phyloP scores from a whole-genome alignment of 2,888 invertebrate genomes.

The Drosophila vallismaia region DNA sequence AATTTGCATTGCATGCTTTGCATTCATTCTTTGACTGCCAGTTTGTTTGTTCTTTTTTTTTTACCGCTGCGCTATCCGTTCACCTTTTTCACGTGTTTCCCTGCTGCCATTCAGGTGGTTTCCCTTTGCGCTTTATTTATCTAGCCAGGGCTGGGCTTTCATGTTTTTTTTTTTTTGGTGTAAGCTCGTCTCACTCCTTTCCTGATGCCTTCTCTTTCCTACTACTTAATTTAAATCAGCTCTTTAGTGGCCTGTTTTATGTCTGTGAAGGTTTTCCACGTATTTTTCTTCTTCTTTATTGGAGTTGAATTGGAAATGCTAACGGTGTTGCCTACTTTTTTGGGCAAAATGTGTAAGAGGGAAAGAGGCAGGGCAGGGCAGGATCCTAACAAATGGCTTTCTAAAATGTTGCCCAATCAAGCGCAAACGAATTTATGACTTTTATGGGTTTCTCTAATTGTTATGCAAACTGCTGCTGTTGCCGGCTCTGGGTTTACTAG shows the following conservation, averaged over 20 bases:
- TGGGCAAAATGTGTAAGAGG: neutral
- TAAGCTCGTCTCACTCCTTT: neutral
- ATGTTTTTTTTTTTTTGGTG: conserved; percentile 28
- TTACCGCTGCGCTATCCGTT: conserved; percentile 28
- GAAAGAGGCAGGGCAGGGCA: too few species aligned
- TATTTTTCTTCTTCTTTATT: conserved; percentile 2
- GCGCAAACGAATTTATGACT: conserved; percentile 48
- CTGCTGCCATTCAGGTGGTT: conserved; percentile 20
- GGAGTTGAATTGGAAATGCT: conserved; percentile 35
- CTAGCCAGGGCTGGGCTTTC: conserved; percentile 38
- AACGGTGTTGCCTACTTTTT: conserved; percentile 43
- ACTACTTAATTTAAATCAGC: conserved; percentile 49
- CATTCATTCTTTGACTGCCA: conserved; percentile 27
- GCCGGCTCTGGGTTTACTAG: conserved; percentile 3
- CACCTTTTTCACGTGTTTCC: conserved; percentile 33
- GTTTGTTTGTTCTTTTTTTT: conserved; percentile 20
- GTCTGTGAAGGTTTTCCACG: conserved; percentile 8
- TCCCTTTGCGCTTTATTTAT: conserved; percentile 41
- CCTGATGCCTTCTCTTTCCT: neutral
- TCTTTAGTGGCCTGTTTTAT: conserved; percentile 16
- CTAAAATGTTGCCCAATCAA: conserved; percentile 47
- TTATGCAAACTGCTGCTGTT: conserved; percentile 57
- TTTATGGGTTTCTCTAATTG: conserved; percentile 57
- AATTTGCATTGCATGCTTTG: conserved; percentile 40
- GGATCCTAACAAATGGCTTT: conserved; percentile 39